Evolutionary conservation across 2,797 vertebrate genomes (phyloP).

Genomic region (Ctenochaetus hawaiiensis): DNA sequence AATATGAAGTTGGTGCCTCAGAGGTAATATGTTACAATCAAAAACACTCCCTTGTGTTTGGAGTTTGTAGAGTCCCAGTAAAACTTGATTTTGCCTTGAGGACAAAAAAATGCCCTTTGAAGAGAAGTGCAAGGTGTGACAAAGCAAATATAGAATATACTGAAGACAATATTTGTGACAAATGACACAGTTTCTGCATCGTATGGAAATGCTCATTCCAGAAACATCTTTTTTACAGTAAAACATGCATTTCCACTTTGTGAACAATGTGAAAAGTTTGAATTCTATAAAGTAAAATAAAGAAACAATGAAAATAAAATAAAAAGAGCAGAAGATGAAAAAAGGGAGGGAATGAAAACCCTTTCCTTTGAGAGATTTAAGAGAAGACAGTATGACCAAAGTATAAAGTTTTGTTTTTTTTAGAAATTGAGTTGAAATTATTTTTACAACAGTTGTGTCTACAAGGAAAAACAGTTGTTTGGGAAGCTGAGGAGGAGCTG

Average conservation of each 20-base stretch:
- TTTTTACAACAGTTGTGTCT: no score
- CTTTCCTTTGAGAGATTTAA: no score
- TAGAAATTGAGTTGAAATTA: no score
- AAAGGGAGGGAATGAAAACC: background rate
- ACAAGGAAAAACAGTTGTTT: no score
- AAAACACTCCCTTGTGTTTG: background rate
- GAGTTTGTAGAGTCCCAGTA: background rate
- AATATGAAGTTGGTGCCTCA: background rate
- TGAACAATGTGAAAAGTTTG: background rate
- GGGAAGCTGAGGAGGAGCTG: no score
- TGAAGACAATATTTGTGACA: conserved; percentile 1
- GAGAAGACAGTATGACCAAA: no score
- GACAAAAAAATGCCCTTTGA: background rate
- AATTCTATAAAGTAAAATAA: background rate
- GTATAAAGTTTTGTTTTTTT: no score
- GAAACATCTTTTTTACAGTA: background rate
- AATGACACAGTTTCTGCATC: background rate
- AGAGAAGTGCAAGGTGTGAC: conserved; percentile 13
- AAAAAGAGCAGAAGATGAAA: background rate
- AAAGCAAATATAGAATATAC: conserved; percentile 12
- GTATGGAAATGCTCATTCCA: background rate
- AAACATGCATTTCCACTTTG: background rate
- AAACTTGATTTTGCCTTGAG: conserved; percentile 3
- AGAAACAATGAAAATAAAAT: background rate
- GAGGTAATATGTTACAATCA: background rate